phyloP scores from a whole-genome alignment of 2,797 vertebrate genomes.

The Silurus aristotelis region DNA sequence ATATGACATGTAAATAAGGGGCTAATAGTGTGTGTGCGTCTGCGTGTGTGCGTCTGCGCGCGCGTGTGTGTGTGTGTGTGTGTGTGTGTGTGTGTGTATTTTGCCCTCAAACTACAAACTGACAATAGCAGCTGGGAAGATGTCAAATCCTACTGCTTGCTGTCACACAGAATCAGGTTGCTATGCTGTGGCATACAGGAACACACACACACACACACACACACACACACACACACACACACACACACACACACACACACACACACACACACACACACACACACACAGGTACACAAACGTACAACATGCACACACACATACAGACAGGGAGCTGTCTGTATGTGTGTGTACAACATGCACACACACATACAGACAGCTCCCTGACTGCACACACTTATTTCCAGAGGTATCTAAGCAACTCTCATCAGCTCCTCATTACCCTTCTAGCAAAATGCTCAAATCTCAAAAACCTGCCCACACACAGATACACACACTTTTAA shows the following conservation, averaged over 20 bases:
- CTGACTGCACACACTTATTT: conserved; percentile 17
- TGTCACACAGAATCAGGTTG: conserved; percentile 55
- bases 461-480: background rate
- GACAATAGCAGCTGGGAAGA: conserved; percentile 56
- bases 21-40: conserved; percentile 17
- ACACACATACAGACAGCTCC: background rate
- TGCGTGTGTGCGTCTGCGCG: conserved; percentile 44
- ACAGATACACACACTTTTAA: conserved; percentile 11
- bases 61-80: too few species aligned
- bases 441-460: conserved; percentile 25
- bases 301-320: too few species aligned
- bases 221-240: conserved; percentile 35
- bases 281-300: conserved; percentile 15
- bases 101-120: conserved; percentile 20
- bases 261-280: too few species aligned
- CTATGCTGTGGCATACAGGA: conserved; percentile 9
- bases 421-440: conserved; percentile 37
- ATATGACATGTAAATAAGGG: background rate
- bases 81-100: too few species aligned
- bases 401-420: conserved; percentile 1
- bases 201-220: conserved; percentile 31
- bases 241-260: too few species aligned
- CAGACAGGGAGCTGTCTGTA: too few species aligned
- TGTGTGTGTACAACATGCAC: background rate
- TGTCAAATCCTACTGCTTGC: conserved; percentile 51